A percentile compares a stretch with the other conserved stretches of the same genome.
These are phyloP conservation scores for Nephrotoma flavescens DNA, from an alignment of 2,888 invertebrate species.

Conservation along the genomic window DNA sequence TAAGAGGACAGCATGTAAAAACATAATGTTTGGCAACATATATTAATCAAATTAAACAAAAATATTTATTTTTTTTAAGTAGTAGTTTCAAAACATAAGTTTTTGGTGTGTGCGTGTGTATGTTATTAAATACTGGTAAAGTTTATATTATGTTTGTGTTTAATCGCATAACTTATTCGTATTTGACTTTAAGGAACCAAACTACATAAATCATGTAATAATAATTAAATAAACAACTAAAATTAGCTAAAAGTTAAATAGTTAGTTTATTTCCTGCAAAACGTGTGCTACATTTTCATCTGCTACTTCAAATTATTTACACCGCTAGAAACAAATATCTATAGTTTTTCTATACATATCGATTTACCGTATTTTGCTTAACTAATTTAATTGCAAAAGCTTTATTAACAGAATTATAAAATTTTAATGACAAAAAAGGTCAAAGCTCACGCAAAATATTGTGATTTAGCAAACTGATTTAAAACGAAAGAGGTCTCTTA, in stretches of 20 bases:
- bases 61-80: background rate
- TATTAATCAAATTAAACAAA: slow-evolving; percentile 5
- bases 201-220: background rate
- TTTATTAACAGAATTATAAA: background rate
- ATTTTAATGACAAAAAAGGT: background rate
- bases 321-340: background rate
- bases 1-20: slow-evolving; percentile 16
- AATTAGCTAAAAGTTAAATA: background rate
- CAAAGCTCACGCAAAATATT: background rate
- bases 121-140: background rate
- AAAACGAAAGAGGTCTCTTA: background rate
- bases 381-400: background rate
- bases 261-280: background rate
- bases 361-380: background rate
- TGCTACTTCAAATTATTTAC: background rate
- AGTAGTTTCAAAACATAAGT: background rate
- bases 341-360: background rate
- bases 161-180: background rate
- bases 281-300: background rate
- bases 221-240: background rate
- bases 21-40: slow-evolving; percentile 12
- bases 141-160: background rate
- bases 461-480: background rate
- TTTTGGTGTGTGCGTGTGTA: background rate
- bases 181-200: background rate